Base-by-base conservation (phyloP, 1,140 invertebrate genomes). In the Centruroides vittatus region DNA sequence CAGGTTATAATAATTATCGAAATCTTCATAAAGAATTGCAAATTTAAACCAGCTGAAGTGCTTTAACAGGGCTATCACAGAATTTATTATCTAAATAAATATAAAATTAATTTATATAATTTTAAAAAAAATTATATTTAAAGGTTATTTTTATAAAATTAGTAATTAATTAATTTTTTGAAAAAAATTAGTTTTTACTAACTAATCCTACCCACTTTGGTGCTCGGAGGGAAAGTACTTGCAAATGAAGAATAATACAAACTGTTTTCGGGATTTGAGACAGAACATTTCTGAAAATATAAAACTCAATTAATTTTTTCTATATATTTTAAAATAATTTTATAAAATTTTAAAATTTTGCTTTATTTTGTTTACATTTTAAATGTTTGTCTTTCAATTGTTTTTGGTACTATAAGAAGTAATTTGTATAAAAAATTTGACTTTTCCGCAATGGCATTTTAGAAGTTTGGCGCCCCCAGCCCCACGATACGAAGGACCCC, bases 11-110 rank as follows among this genome's bases (percentile, higher is more conserved):
- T 78, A 83, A 84, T 89, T 51, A 70, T 70, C 23, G 69, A 61
- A 0, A 57, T 85, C 82, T 70, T 96, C 91, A 60, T 85, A 86
- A n/a, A 98, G 79, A 54, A 98, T 87, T 13, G 88, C 85, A 75
- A 97, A 96, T 72, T 92, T 93, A 61, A 84, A 83, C 93, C 93
- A 98, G 66, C 86, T 84, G 74, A 90, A 93, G 75, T 95, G 88
- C 49, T 83, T 78, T 59, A 98, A 74, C 54, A 97, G 75, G 1
- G 93, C 84, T 69, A 96, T 84, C 57, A 97, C 84, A 34, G 92
- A 95, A 76, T 93, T 94, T 46, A 90, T 92, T 35, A 95, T 89
- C 82, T 89, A 72, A 49, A 77, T 62, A 50, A 65, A 62, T 48
- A 63, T n/a, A 12, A 34, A 34, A 5, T 55, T 55, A 8, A 12